Evolutionary conservation across 1,140 invertebrate genomes (phyloP), one percentile per base, ranked within the genome.

Genomic region (Zaprionus ornatus): DNA sequence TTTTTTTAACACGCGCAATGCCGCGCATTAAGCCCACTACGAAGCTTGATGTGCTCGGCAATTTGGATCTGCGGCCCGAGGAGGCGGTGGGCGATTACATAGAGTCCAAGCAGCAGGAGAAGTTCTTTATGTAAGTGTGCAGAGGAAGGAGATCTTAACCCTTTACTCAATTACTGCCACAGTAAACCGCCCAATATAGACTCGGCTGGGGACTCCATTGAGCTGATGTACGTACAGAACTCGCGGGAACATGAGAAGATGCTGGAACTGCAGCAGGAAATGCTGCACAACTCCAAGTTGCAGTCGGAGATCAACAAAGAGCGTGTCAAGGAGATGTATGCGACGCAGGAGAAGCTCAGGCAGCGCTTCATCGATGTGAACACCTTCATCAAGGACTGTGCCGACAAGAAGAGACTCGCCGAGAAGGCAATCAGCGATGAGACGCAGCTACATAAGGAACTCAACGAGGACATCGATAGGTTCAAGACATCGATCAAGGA

Each of bases 291-390:
- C 35, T 79, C 84, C 21, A 80, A 79, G 45, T 37, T 62, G 4
- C 90, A 92, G 67, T 32, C 74, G 6, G 60, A 70, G 6, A 55
- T 79, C 4, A 93, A 91, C 68, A 57, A 76, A 10, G 23, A 64
- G 12, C 80, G 92, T 1, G 87, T 92, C n/a, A 65, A 77, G 3
- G 59, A 80, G 27, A 83, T 92, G 76, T 83, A 91, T 60, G 77
- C 76, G 50, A 85, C 83, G 9, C 92, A 93, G 56, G 74, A 79
- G 23, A 21, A 82, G n/a, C 55, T 92, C 25, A 70, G 92, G 13
- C 66, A 90, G 40, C 84, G 88, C 25, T 92, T 92, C 42, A 90
- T 93, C 48, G 79, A 87, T 60, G 90, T 91, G 4, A 93, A 92
- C 73, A 80, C 66, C 59, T 93, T 93, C 40, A 91, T 93, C 15